phyloP scores from a whole-genome alignment of 2,113 vertebrate genomes.

The Thryonomys swinderianus region DNA sequence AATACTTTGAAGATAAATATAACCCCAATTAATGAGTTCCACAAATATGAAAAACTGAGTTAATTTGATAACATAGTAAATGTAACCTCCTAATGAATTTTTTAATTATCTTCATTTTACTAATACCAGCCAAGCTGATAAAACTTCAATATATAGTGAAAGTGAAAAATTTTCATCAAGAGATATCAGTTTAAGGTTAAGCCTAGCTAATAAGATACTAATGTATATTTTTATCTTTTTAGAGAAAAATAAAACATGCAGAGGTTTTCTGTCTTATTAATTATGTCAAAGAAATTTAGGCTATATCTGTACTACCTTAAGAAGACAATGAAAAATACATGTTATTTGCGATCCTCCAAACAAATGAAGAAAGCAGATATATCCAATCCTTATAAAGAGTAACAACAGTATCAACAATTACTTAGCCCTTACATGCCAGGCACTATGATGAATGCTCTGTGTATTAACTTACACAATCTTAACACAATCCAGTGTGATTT shows the following conservation, averaged over 20 bases:
- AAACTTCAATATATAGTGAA: neutral
- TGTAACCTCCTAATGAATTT: constrained; percentile 41
- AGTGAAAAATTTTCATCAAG: neutral
- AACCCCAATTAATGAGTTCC: constrained; percentile 48
- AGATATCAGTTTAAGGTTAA: neutral
- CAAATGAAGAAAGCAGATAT: neutral
- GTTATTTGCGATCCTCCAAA: constrained; percentile 15
- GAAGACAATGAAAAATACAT: constrained; percentile 1
- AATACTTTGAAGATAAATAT: constrained; percentile 31
- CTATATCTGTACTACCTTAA: neutral
- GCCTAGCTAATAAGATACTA: neutral
- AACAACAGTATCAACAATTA: neutral
- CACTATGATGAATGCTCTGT: neutral
- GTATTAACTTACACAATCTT: neutral
- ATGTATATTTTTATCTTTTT: neutral
- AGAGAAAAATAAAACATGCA: constrained; percentile 40
- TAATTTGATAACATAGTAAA: constrained; percentile 44
- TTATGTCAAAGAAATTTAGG: neutral
- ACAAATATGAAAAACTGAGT: constrained; percentile 54
- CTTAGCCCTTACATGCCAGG: neutral
- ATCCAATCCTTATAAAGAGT: neutral
- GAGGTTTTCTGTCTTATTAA: neutral
- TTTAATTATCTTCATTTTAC: constrained; percentile 36
- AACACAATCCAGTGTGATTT: neutral
- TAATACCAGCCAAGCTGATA: neutral